Conservation (phyloP, 2,113 vertebrate species). For the Vulpes lagopus region DNA sequence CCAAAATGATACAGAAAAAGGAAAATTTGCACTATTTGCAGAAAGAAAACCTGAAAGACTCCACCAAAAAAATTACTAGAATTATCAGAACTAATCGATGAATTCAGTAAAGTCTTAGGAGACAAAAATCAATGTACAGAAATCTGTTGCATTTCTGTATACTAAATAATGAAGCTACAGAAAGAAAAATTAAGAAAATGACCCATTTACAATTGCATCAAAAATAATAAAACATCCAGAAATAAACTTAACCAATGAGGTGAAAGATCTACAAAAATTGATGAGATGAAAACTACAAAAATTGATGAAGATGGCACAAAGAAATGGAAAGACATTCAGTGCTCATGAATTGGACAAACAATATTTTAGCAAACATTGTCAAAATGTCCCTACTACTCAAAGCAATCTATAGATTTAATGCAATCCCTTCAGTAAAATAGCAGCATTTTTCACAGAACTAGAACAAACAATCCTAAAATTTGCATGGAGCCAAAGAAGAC, state of each 20-base stretch:
- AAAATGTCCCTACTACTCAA: background rate
- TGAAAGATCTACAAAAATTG: background rate
- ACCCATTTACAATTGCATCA: background rate
- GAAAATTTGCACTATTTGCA: too few relatives aligned
- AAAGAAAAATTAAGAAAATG: background rate
- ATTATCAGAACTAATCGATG: too few relatives aligned
- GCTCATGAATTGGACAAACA: background rate
- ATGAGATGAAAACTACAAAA: background rate
- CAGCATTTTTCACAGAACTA: background rate
- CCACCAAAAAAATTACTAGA: too few relatives aligned
- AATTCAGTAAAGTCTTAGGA: too few relatives aligned
- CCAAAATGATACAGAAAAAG: background rate
- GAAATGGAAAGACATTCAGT: background rate
- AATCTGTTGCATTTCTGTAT: background rate
- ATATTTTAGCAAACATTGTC: background rate
- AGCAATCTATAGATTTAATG: background rate
- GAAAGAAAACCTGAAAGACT: too few relatives aligned
- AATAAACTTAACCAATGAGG: background rate
- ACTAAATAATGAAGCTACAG: background rate
- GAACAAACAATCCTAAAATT: background rate
- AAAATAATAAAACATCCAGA: background rate
- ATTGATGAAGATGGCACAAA: background rate
- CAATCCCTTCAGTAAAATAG: background rate
- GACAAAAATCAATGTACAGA: background rate
- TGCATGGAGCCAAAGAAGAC: background rate